Evolutionary conservation across 2,888 invertebrate genomes (phyloP).

Genomic region (Ectemnius lituratus): DNA sequence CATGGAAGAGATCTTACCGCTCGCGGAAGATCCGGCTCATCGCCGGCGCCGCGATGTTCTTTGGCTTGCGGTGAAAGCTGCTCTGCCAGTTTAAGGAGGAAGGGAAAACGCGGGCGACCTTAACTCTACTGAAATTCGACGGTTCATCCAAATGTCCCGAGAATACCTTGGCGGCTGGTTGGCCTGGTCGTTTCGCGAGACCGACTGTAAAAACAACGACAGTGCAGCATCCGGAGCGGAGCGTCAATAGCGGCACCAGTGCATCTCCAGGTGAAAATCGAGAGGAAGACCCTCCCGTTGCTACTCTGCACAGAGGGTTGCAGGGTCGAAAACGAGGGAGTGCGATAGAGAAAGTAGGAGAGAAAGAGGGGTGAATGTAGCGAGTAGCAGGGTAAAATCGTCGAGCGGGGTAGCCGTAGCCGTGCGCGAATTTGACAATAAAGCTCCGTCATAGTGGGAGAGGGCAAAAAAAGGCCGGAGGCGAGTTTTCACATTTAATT

Average conservation of each 20-base stretch:
- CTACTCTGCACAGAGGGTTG: slow-evolving; percentile 7
- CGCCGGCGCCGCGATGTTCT: slow-evolving; percentile 43
- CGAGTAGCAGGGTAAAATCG: slow-evolving; percentile 45
- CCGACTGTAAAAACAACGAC: slow-evolving; percentile 38
- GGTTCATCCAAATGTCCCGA: slow-evolving; percentile 23
- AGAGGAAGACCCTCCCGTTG: not conserved
- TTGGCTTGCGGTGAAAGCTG: slow-evolving; percentile 52
- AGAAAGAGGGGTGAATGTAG: slow-evolving; percentile 13
- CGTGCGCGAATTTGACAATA: slow-evolving; percentile 66
- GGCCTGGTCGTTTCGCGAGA: slow-evolving; percentile 20
- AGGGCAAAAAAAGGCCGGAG: slow-evolving; percentile 55
- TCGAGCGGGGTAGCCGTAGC: slow-evolving; percentile 60
- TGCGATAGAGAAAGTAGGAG: not conserved
- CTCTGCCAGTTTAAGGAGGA: slow-evolving; percentile 8
- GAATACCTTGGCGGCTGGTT: not conserved
- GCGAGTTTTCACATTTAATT: slow-evolving; percentile 71
- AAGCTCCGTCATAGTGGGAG: slow-evolving; percentile 44
- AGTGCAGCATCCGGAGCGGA: slow-evolving; percentile 17
- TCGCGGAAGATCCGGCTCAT: slow-evolving; percentile 47
- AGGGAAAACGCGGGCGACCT: slow-evolving; percentile 10
- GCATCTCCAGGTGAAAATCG: slow-evolving; percentile 31
- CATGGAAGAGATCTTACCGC: slow-evolving; percentile 50
- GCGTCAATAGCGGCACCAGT: slow-evolving; percentile 24
- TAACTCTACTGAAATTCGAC: not conserved
- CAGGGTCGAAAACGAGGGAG: slow-evolving; percentile 31